Percentiles rank a stretch among this genome's conserved stretches.
Conservation (phyloP, 1,140 invertebrate genomes). For the Aethina tumida region DNA sequence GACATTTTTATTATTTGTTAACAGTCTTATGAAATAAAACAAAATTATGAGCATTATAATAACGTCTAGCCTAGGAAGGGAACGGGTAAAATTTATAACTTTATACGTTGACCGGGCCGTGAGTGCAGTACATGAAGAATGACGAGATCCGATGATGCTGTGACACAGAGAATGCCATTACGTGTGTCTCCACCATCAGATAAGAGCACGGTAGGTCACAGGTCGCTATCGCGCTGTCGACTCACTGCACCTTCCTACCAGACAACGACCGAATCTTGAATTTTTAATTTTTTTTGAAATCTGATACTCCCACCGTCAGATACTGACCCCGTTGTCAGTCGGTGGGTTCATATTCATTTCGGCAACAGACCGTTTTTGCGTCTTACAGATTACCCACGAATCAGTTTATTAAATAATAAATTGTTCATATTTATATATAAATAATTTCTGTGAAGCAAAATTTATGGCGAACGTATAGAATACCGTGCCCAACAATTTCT, state of each 20-base stretch:
- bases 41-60: conserved; percentile 9
- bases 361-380: not conserved
- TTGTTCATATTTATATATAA: not conserved
- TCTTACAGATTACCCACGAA: not conserved
- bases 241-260: conserved; percentile 16
- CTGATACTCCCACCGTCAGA: too few relatives aligned
- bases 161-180: conserved; percentile 25
- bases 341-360: conserved; percentile 1
- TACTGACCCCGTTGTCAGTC: too few relatives aligned
- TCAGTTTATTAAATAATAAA: not conserved
- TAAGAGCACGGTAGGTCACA: conserved; percentile 19
- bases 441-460: not conserved
- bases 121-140: conserved; percentile 12
- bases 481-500: not conserved
- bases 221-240: conserved; percentile 22
- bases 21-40: conserved; percentile 11
- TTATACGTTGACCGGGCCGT: conserved; percentile 5
- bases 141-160: conserved; percentile 15
- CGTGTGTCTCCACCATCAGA: conserved; percentile 23
- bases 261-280: conserved; percentile 8
- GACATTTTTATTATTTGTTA: conserved; percentile 12
- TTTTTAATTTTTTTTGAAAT: too few relatives aligned
- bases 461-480: not conserved
- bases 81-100: conserved; percentile 16
- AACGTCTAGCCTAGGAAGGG: conserved; percentile 6